phyloP scores from a whole-genome alignment of 2,888 invertebrate species.

The Phoronis australis region DNA sequence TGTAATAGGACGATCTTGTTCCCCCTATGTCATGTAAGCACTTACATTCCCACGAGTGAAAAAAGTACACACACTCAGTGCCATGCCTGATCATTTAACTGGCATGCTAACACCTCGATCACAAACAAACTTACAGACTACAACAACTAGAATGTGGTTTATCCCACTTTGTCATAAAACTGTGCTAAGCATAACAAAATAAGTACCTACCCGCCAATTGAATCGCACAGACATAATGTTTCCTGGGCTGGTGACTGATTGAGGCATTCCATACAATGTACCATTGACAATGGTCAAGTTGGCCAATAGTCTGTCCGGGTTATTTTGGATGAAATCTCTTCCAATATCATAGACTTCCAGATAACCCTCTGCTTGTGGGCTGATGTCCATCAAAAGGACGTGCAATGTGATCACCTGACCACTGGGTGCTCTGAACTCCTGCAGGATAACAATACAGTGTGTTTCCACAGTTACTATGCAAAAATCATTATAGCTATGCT shows the following conservation, averaged over 20 bases:
- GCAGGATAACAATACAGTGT: not conserved
- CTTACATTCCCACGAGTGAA: too few species aligned
- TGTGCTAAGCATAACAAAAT: too few species aligned
- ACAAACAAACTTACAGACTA: too few species aligned
- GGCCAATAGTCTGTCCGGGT: constrained; percentile 63
- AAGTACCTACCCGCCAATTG: too few species aligned
- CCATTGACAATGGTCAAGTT: constrained; percentile 73
- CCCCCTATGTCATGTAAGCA: too few species aligned
- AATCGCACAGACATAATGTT: constrained; percentile 78
- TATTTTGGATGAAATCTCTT: not conserved
- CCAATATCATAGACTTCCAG: constrained; percentile 34
- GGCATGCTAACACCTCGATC: too few species aligned
- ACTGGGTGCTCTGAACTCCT: constrained; percentile 23
- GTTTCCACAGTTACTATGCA: too few species aligned
- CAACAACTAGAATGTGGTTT: too few species aligned
- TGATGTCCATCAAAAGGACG: constrained; percentile 73
- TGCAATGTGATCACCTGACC: constrained; percentile 81
- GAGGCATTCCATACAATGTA: constrained; percentile 82
- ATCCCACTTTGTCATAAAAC: too few species aligned
- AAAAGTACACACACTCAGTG: too few species aligned
- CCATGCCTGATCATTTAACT: too few species aligned
- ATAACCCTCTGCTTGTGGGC: constrained; percentile 59
- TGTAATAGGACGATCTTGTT: too few species aligned
- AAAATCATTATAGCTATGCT: not conserved
- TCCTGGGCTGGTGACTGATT: constrained; percentile 67